Conservation (phyloP, 2,888 invertebrate genomes). For the Monopis laevigella region DNA sequence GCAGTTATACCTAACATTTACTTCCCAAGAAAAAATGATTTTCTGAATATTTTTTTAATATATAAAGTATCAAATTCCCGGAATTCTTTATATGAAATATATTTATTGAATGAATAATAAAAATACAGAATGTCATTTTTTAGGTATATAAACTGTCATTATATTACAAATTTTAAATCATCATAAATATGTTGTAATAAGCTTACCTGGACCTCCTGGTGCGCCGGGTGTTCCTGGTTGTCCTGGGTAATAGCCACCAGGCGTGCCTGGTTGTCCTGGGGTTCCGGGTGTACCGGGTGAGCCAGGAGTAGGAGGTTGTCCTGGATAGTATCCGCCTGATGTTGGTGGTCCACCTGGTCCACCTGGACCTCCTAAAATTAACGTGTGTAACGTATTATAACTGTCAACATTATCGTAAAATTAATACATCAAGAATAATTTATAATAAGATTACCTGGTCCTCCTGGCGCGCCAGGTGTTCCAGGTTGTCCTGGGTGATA, state of each 20-base stretch:
- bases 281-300: conserved; percentile 18
- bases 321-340: conserved; percentile 18
- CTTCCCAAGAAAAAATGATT: too few species aligned
- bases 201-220: conserved; percentile 24
- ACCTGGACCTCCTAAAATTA: conserved; percentile 29
- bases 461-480: conserved; percentile 14
- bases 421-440: too few species aligned
- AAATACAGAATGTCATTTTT: conserved; percentile 18
- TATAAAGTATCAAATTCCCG: too few species aligned
- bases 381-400: too few species aligned
- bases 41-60: too few species aligned
- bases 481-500: conserved; percentile 15
- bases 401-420: too few species aligned
- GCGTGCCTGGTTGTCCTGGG: conserved; percentile 14
- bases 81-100: too few species aligned
- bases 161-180: not conserved
- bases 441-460: not conserved
- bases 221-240: conserved; percentile 19
- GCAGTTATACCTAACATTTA: too few species aligned
- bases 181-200: too few species aligned
- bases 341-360: conserved; percentile 16
- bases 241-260: conserved; percentile 21
- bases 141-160: not conserved
- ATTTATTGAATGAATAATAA: too few species aligned
- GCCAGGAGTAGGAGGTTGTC: conserved; percentile 12